Conservation (phyloP, 2,797 vertebrate species). For the Chelon labrosus region DNA sequence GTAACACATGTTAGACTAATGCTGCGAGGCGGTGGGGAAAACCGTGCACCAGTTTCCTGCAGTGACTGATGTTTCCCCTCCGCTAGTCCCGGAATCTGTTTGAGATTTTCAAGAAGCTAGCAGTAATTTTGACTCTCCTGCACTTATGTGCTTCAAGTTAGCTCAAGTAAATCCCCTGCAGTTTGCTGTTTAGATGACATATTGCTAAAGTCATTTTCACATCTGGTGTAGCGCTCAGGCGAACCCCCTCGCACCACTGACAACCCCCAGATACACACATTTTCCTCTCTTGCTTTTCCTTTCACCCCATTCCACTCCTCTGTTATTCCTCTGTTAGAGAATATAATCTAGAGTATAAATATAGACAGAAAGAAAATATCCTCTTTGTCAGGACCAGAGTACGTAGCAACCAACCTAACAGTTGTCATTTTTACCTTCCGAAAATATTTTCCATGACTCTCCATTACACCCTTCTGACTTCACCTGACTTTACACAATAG, state of each 20-base stretch:
- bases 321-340: conserved; percentile 5
- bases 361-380: not conserved
- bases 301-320: conserved; percentile 15
- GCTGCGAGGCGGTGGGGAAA: conserved; percentile 38
- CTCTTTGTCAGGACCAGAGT: too few relatives aligned
- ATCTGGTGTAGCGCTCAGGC: conserved; percentile 81
- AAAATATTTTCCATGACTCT: not conserved
- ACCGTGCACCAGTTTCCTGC: conserved; percentile 59
- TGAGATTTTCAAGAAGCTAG: conserved; percentile 60
- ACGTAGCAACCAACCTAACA: not conserved
- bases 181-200: conserved; percentile 82
- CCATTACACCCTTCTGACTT: not conserved
- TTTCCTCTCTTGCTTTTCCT: conserved; percentile 31
- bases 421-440: not conserved
- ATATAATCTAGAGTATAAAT: conserved; percentile 1
- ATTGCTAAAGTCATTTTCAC: conserved; percentile 83
- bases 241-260: conserved; percentile 43
- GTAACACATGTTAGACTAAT: conserved; percentile 51
- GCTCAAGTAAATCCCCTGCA: conserved; percentile 67
- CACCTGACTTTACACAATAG: not conserved
- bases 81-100: conserved; percentile 55
- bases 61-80: conserved; percentile 62
- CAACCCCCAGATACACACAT: conserved; percentile 45
- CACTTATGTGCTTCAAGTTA: conserved; percentile 64
- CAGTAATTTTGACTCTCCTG: conserved; percentile 63